These are phyloP conservation scores for Trichechus manatus DNA, from an alignment of 2,113 vertebrate genomes.

Conservation along the genomic window DNA sequence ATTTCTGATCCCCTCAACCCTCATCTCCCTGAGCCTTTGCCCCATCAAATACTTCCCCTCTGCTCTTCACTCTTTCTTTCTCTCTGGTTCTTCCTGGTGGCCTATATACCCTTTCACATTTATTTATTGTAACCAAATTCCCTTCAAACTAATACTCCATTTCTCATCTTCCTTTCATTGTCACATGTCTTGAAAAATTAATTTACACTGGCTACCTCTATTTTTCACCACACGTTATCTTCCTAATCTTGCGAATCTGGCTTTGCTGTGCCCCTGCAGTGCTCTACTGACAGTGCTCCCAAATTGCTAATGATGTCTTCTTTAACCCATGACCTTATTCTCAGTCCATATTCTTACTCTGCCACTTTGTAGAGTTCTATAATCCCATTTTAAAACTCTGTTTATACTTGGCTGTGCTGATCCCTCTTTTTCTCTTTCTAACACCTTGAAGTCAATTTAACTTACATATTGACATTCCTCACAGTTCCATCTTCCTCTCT, in stretches of 20 bases:
- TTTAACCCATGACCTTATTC: not conserved
- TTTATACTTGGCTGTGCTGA: not conserved
- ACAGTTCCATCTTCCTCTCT: not conserved
- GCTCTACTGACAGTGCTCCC: not conserved
- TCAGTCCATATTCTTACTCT: not conserved
- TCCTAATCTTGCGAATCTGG: not conserved
- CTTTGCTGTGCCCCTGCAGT: not conserved
- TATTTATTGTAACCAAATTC: not conserved
- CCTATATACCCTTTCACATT: not conserved
- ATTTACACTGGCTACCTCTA: no score
- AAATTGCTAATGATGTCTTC: not conserved
- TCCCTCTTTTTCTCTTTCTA: no score
- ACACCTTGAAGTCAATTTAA: not conserved
- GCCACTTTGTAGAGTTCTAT: not conserved
- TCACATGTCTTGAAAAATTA: not conserved
- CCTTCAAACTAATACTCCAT: not conserved
- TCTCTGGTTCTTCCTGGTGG: not conserved
- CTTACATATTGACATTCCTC: not conserved
- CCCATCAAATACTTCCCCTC: not conserved
- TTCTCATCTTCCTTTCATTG: not conserved
- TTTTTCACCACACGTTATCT: not conserved
- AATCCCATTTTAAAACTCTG: not conserved
- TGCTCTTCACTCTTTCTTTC: not conserved
- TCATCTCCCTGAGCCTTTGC: not conserved
- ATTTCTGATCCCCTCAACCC: not conserved